Evolutionary conservation across 2,888 invertebrate genomes (phyloP), one percentile per base, ranked within the genome.

Genomic region (Steinernema hermaphroditum): DNA sequence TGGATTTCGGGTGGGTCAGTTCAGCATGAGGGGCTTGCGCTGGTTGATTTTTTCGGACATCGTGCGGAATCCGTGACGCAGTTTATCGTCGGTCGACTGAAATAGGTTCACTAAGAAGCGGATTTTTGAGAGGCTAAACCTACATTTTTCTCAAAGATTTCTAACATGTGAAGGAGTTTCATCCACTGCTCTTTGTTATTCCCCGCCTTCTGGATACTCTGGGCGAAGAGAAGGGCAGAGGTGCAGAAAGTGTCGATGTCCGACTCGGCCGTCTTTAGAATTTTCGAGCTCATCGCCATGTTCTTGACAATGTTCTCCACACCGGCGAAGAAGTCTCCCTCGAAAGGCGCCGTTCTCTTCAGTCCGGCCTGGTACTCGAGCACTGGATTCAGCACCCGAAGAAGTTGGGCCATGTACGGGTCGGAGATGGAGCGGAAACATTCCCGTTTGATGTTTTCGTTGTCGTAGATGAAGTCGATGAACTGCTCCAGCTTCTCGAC

Each of bases 31-130:
- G 2, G 24, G 54, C 9, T 19, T 9, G 27, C 27, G 54, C 27
- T 54, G n/a, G 54, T 22, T 54, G 2, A 54, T 54, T 27, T 24
- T 54, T 6, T 54, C 54, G 54, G 14, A 54, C 54, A 54, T 54
- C 6, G 54, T 16, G 54, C 54, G 54, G 54, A 54, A 54, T 14
- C 54, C 54, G 54, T 22, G 54, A 6, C 54, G 54, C 2, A 54
- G 54, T 8, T 19, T 6, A 6, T 54, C 54, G 16, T 54, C n/a
- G 27, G 54, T 24, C 22, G 54, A 54, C 54, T 54, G 27, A 54
- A 54, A 54, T 22, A 6, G 49, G 19, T n/a, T 49, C 6, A 49
- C 14, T 14, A 19, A 6, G 19, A 49, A 49, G 12, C 19, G 49
- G 19, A 19, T 6, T 9, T n/a, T 49, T n/a, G 12, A 49, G 27